A percentile compares a stretch with the other conserved stretches of the same genome.
These are phyloP conservation scores for Yponomeuta malinellus DNA, from an alignment of 2,888 invertebrate species.

Conservation along the genomic window DNA sequence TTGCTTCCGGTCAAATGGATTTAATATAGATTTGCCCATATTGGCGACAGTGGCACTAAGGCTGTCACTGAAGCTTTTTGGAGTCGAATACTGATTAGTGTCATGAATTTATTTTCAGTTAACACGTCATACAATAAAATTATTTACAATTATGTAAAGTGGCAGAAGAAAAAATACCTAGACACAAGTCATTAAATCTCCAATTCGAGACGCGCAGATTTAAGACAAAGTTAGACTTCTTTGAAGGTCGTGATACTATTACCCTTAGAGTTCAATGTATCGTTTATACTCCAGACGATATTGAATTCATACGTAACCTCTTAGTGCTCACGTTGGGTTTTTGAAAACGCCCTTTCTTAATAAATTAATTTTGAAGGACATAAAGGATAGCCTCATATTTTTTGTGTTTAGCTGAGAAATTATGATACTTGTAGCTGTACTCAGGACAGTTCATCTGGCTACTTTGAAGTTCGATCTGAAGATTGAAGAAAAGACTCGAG, in stretches of 20 bases:
- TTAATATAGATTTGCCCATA: not conserved
- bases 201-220: not conserved
- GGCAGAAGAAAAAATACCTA: not conserved
- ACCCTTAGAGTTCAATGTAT: conserved; percentile 13
- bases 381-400: too few species aligned
- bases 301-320: not conserved
- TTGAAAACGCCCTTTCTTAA: not conserved
- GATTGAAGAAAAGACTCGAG: too few species aligned
- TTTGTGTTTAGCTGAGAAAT: too few species aligned
- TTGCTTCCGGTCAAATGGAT: not conserved
- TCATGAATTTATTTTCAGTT: too few species aligned
- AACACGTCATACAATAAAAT: too few species aligned
- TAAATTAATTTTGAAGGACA: not conserved
- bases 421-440: too few species aligned
- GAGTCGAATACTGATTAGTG: not conserved
- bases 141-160: not conserved
- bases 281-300: conserved; percentile 12
- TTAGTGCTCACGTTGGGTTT: not conserved
- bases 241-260: conserved; percentile 9
- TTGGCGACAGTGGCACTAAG: not conserved
- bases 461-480: too few species aligned
- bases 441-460: too few species aligned
- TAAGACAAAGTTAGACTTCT: not conserved
- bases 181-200: not conserved
- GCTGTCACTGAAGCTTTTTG: not conserved